These are phyloP conservation scores for Protonemura montana DNA, from an alignment of 2,888 invertebrate genomes.

Conservation along the genomic window DNA sequence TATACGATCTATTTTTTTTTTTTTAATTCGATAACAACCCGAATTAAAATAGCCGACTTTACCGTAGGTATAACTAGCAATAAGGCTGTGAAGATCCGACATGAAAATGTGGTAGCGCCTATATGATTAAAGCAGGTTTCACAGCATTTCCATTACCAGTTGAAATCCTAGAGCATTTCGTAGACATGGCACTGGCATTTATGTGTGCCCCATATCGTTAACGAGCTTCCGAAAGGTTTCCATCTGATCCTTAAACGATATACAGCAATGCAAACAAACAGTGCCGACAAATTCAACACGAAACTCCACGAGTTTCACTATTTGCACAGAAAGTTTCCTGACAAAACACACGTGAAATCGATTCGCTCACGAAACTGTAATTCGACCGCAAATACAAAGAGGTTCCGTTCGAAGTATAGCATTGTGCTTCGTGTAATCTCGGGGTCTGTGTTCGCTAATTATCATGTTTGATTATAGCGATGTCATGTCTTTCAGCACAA, in stretches of 20 bases:
- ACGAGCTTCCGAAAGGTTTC: background rate
- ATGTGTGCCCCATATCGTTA: background rate
- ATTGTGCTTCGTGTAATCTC: background rate
- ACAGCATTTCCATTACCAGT: background rate
- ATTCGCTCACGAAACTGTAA: background rate
- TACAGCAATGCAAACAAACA: background rate
- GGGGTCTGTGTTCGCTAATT: background rate
- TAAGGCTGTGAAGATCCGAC: no score
- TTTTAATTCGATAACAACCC: no score
- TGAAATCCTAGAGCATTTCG: background rate
- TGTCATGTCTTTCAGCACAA: background rate
- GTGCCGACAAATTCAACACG: background rate
- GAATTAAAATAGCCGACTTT: no score
- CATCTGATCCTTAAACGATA: background rate
- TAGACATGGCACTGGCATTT: background rate
- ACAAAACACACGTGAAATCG: background rate
- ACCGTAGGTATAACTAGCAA: no score
- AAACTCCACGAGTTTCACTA: background rate
- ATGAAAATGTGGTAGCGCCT: no score
- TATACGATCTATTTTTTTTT: no score
- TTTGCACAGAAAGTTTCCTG: background rate
- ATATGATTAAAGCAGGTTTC: no score
- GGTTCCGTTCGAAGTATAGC: background rate
- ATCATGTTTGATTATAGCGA: background rate
- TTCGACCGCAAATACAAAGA: conserved; percentile 12